These are phyloP conservation scores for Actias luna DNA, from an alignment of 2,888 invertebrate genomes.

Conservation along the genomic window DNA sequence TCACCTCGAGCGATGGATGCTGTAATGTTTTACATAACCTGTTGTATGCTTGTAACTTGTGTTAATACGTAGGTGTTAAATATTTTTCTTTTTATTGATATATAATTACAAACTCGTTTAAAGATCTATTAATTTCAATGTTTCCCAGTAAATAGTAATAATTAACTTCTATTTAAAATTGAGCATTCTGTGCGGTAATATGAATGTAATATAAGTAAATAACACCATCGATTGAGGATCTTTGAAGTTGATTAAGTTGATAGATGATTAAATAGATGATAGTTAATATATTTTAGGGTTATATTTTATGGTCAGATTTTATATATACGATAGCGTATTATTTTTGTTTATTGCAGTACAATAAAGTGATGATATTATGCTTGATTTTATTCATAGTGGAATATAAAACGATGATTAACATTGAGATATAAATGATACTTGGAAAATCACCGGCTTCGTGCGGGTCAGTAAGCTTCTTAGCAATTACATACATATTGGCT, in stretches of 20 bases:
- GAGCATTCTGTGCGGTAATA: not conserved
- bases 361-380: no score
- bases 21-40: constrained; percentile 27
- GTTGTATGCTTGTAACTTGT: constrained; percentile 11
- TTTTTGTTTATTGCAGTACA: not conserved
- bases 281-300: no score
- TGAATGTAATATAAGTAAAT: not conserved
- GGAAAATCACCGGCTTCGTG: no score
- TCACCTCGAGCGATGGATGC: constrained; percentile 20
- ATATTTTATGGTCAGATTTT: not conserved
- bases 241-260: not conserved
- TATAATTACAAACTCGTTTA: constrained; percentile 3
- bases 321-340: no score
- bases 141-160: not conserved
- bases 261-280: no score
- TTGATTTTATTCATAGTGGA: no score
- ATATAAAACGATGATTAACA: no score
- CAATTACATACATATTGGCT: no score
- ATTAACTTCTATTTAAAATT: not conserved
- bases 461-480: no score
- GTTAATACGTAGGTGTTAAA: constrained; percentile 25
- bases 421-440: no score
- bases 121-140: not conserved
- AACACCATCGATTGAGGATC: not conserved
- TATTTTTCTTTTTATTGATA: constrained; percentile 18